Evolutionary conservation across 2,888 invertebrate species (phyloP), one percentile per base, ranked within the genome.

Genomic region (Drosophila mercatorum): DNA sequence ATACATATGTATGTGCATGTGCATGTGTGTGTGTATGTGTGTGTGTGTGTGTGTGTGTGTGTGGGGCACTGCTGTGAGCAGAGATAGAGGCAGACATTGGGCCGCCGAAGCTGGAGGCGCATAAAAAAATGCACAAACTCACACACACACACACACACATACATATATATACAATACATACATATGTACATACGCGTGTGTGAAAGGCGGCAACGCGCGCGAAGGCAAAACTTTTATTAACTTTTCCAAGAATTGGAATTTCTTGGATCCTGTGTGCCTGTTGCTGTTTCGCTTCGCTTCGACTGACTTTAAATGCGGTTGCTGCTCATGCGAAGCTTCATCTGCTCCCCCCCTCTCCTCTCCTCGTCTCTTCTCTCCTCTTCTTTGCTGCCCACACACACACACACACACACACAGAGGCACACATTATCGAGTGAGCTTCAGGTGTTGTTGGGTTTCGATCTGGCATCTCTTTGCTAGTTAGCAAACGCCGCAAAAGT

Each of bases 171-270:
- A 11, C n/a, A 40, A 40, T 53, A 40, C 17, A 17, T 17, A 17
- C 0, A 0, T 17, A 17, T 17, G 17, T 17, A 46, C 14, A 47
- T 14, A 31, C 41, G 46, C 55, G 65, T 78, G 65, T 75, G 68
- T 73, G 80, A 88, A 89, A 86, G 81, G 86, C 72, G 75, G 76
- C 86, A 82, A 79, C 78, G 81, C 73, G 66, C 66, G 78, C 78
- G 68, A 85, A 83, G 88, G 81, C 86, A 86, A 86, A 83, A 86
- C 89, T 90, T 86, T 86, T 86, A 86, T 90, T 86, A 86, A 90
- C 90, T 88, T 90, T 86, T 86, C 86, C 89, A 74, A 86, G 86
- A 86, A 86, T 83, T 86, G 89, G 84, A 83, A 86, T 86, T 86
- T 86, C 86, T 86, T 86, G 86, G 90, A 86, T 86, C 90, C 86